phyloP scores from a whole-genome alignment of 2,113 vertebrate genomes.

The Nymphicus hollandicus region DNA sequence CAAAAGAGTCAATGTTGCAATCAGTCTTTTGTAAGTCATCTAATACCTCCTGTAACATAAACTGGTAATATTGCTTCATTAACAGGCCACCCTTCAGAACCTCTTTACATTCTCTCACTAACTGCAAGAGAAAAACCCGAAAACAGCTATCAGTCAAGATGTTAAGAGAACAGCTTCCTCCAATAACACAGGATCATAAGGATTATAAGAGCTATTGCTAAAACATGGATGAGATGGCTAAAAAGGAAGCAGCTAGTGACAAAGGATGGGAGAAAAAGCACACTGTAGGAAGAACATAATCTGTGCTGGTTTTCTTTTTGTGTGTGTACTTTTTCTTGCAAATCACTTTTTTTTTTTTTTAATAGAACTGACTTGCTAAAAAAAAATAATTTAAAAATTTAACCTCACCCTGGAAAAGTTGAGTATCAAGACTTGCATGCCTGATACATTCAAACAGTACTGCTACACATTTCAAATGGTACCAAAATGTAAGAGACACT shows the following conservation, averaged over 20 bases:
- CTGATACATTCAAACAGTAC: not conserved
- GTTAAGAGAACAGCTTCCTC: not conserved
- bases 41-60: conserved; percentile 89
- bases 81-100: conserved; percentile 95
- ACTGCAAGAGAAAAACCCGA: conserved; percentile 74
- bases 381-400: not conserved
- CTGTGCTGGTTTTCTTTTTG: not conserved
- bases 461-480: not conserved
- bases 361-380: not conserved
- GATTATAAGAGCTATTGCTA: not conserved
- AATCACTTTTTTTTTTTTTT: not conserved
- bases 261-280: not conserved
- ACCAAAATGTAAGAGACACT: not conserved
- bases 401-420: not conserved
- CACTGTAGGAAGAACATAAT: not conserved
- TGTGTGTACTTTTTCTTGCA: not conserved
- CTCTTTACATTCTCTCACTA: conserved; percentile 97
- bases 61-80: conserved; percentile 99
- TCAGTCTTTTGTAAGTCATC: conserved; percentile 80
- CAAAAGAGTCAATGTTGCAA: conserved; percentile 94
- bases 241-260: not conserved
- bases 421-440: not conserved
- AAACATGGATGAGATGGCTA: not conserved
- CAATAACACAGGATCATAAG: not conserved
- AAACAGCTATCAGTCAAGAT: not conserved